A percentile compares a stretch with the other conserved stretches of the same genome.
These are phyloP conservation scores for Falco cherrug DNA, from an alignment of 2,797 vertebrate species.

Conservation along the genomic window DNA sequence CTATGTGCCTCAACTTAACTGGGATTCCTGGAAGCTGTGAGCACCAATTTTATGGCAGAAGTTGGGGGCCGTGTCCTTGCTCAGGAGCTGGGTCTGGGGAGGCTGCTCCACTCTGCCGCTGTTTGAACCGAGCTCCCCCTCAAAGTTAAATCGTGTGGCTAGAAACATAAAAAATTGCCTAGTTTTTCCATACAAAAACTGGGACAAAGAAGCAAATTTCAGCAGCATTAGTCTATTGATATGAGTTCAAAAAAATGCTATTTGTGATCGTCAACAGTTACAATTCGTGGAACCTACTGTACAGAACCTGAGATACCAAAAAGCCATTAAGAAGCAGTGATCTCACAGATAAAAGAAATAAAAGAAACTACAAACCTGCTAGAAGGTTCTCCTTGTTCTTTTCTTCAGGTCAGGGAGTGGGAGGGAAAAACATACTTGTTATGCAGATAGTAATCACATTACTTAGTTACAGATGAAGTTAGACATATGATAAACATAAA, in stretches of 20 bases:
- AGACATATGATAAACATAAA: conserved; percentile 43
- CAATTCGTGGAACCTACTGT: conserved; percentile 23
- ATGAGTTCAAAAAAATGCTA: background rate
- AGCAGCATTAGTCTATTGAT: background rate
- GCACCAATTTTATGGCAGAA: fast-evolving
- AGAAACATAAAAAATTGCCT: background rate
- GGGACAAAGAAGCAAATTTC: background rate
- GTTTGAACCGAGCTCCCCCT: background rate
- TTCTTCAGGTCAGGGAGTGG: conserved; percentile 86
- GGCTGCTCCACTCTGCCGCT: background rate
- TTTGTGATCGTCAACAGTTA: conserved; percentile 33
- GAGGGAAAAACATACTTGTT: conserved; percentile 81
- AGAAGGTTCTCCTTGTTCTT: conserved; percentile 89
- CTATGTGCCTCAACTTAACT: background rate
- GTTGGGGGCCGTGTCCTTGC: fast-evolving
- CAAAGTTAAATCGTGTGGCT: background rate
- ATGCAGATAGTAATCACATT: conserved; percentile 76
- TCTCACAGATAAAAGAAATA: conserved; percentile 66
- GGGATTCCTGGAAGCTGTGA: background rate
- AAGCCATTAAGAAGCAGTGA: conserved; percentile 32
- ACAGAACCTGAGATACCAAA: conserved; percentile 27
- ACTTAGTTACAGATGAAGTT: conserved; percentile 69
- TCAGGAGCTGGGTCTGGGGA: background rate
- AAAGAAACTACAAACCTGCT: conserved; percentile 84
- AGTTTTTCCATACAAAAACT: background rate